Evolutionary conservation across 2,888 invertebrate species (phyloP).

Genomic region (Ceriagrion tenellum): DNA sequence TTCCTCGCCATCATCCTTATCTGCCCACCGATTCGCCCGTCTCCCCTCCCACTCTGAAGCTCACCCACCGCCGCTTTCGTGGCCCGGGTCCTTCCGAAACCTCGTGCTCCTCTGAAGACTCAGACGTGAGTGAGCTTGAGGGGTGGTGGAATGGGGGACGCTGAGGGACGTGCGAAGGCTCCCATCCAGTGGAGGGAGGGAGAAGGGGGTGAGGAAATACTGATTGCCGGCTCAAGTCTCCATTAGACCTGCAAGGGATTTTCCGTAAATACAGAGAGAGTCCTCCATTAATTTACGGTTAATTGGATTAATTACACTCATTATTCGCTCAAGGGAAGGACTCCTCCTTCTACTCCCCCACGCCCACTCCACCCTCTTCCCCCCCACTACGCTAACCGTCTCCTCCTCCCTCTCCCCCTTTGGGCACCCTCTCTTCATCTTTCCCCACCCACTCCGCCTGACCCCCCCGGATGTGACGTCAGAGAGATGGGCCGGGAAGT

Average conservation of each 20-base stretch:
- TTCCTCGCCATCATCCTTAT: background rate
- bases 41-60: background rate
- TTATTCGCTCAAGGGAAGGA: slow-evolving; percentile 76
- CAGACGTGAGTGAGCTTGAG: background rate
- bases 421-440: background rate
- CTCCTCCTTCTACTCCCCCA: slow-evolving; percentile 65
- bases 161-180: background rate
- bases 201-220: slow-evolving; percentile 75
- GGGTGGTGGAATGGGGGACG: background rate
- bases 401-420: background rate
- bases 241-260: slow-evolving; percentile 76
- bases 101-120: background rate
- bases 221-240: slow-evolving; percentile 79
- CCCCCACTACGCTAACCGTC: background rate
- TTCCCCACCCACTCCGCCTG: slow-evolving; percentile 9
- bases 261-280: slow-evolving; percentile 79
- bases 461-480: slow-evolving; percentile 52
- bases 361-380: background rate
- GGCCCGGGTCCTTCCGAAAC: background rate
- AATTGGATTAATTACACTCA: slow-evolving; percentile 81
- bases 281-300: slow-evolving; percentile 80
- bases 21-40: background rate
- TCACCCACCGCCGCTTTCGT: background rate
- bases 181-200: background rate
- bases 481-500: slow-evolving; percentile 65